These are phyloP conservation scores for Cryptotis parvus DNA, from an alignment of 2,113 vertebrate genomes.

Conservation along the genomic window DNA sequence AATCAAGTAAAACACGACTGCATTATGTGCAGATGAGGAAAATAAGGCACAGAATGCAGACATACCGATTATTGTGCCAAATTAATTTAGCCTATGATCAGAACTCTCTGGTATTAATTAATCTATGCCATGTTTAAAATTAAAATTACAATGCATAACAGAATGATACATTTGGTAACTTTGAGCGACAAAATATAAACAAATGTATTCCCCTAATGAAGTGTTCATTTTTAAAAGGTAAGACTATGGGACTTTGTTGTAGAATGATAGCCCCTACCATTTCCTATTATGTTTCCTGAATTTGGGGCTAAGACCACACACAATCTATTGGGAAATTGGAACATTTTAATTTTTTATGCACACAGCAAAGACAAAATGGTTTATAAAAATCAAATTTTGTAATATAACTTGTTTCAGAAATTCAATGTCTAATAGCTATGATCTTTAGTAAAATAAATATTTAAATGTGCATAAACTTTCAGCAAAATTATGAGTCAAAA, in stretches of 20 bases:
- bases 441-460: constrained; percentile 41
- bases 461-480: constrained; percentile 4
- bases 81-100: background rate
- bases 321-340: background rate
- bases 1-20: background rate
- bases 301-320: background rate
- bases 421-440: constrained; percentile 11
- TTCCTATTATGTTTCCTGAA: background rate
- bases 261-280: background rate
- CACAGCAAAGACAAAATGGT: background rate
- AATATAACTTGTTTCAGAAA: constrained; percentile 6
- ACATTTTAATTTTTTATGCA: background rate
- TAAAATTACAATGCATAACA: constrained; percentile 5
- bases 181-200: background rate
- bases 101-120: background rate
- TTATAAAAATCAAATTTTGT: background rate
- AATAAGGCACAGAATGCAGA: background rate
- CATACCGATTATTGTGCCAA: background rate
- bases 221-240: background rate
- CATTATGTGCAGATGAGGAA: background rate
- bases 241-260: background rate
- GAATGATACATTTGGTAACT: background rate
- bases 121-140: background rate
- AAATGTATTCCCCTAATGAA: background rate
- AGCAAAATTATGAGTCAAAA: constrained; percentile 42